These are phyloP conservation scores for Melanocharis versteri DNA, from an alignment of 2,113 vertebrate species.

Conservation along the genomic window DNA sequence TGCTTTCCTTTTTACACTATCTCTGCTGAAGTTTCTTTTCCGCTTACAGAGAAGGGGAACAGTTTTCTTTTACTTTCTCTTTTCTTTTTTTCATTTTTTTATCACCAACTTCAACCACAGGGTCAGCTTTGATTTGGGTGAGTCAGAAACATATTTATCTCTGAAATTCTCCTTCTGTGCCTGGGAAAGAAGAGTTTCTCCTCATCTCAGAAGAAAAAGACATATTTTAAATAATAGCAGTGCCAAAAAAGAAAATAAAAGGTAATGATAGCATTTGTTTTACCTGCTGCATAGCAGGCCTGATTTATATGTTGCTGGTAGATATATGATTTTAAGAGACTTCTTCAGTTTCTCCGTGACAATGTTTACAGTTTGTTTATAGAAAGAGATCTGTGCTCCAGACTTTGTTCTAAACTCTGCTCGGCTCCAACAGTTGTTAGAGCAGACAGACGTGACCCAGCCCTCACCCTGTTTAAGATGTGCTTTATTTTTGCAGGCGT, in stretches of 20 bases:
- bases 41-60: background rate
- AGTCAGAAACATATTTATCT: constrained; percentile 51
- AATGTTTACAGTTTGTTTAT: background rate
- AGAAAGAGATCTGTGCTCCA: background rate
- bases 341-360: background rate
- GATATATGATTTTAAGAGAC: background rate
- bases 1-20: constrained; percentile 9
- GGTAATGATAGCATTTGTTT: background rate
- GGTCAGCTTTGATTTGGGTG: constrained; percentile 53
- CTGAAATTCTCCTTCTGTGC: constrained; percentile 17
- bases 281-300: background rate
- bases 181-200: constrained; percentile 26
- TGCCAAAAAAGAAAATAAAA: background rate
- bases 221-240: background rate
- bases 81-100: background rate
- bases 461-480: constrained; percentile 21
- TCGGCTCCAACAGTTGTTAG: background rate
- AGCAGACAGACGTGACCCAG: background rate
- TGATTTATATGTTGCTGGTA: background rate
- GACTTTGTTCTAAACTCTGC: background rate
- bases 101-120: constrained; percentile 17
- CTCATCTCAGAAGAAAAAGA: constrained; percentile 13
- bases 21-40: constrained; percentile 54
- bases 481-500: constrained; percentile 38
- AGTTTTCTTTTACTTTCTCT: background rate